phyloP scores from a whole-genome alignment of 2,797 vertebrate genomes.

The Loriculus beryllinus region DNA sequence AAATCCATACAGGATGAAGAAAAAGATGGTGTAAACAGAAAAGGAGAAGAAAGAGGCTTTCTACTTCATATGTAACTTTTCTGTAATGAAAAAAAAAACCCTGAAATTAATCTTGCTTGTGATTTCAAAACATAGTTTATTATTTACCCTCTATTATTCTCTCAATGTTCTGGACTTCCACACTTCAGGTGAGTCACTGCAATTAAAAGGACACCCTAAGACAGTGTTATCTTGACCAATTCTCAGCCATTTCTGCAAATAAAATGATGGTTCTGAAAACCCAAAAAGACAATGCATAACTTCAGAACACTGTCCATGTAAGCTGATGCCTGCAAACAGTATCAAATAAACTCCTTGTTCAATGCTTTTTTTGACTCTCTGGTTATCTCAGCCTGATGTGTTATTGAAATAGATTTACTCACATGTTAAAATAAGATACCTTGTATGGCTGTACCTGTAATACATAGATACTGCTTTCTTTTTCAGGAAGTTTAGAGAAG shows the following conservation, averaged over 20 bases:
- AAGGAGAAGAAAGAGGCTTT: neutral
- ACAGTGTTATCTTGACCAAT: neutral
- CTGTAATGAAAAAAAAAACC: neutral
- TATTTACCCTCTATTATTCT: neutral
- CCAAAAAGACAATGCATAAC: neutral
- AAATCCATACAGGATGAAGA: neutral
- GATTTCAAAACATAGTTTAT: neutral
- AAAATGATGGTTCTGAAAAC: neutral
- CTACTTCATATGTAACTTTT: neutral
- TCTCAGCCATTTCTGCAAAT: neutral
- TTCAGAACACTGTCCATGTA: neutral
- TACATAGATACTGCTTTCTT: neutral
- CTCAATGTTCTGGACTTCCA: neutral
- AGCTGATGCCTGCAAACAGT: neutral
- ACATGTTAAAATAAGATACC: neutral
- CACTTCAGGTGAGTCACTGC: neutral
- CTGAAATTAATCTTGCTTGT: neutral
- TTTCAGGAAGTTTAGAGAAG: neutral
- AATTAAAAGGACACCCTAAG: neutral
- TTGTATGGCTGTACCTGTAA: neutral
- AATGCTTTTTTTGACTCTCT: neutral
- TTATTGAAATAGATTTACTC: neutral
- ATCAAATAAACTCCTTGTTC: neutral
- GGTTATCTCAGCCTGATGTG: neutral
- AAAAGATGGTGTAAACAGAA: neutral